Base-by-base conservation (phyloP, 2,888 invertebrate genomes). In the Rambutsinella grinnellia region DNA sequence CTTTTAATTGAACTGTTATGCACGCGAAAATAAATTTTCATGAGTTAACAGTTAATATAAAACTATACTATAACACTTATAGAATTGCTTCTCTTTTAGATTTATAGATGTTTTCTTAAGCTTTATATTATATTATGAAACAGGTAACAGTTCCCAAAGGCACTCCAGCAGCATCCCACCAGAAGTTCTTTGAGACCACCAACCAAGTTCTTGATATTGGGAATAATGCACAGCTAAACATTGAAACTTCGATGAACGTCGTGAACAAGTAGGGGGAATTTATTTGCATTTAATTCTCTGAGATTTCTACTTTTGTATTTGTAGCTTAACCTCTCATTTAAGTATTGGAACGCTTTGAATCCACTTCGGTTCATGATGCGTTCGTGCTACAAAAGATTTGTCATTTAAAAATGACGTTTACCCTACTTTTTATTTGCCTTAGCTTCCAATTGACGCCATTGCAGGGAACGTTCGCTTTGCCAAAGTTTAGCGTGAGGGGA, bases 131-230 rank as follows among this genome's bases (percentile, higher is more conserved):
- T 36, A 5, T 8, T 23, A 51, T 62, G 27, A 47, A 44, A 49
- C 23, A 82, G 82, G 80, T 85, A 19, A 84, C 86, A 17, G 79
- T 85, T 53, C 83, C 83, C 67, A 84, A 84, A n/a, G 85, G 85
- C 15, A 85, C 86, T 23, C 85, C 87, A 1, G 86, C 86, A 6
- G 85, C 85, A 44, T 84, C 85, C 67, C 87, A 87, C 78, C 86
- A 86, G 78, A 85, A 86, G 70, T 86, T 87, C 77, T 87, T 87
- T 79, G 85, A 85, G 44, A 86, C 87, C 13, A 84, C 86, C 24
- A 86, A 86, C 69, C 81, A 84, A 54, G 86, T 87, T 0, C 81
- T 87, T 28, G 82, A 85, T 47, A 83, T 84, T 63, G 87, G 87
- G 26, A 85, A 85, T 56, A 84, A 85, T 68, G 87, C 87, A 2